Conservation (phyloP, 2,888 invertebrate species). For the Drosophila imparisetae region DNA sequence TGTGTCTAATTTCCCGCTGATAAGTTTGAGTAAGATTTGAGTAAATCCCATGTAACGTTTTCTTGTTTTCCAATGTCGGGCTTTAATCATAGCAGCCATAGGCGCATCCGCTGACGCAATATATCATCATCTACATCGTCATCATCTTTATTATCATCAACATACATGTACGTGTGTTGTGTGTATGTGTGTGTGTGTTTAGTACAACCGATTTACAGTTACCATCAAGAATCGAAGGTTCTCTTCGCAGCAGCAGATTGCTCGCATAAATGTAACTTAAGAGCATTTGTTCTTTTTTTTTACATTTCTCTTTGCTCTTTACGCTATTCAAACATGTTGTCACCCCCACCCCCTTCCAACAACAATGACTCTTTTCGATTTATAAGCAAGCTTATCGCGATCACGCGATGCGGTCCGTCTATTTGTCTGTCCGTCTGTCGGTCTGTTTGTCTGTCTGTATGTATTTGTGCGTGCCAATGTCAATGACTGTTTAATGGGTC, state of each 20-base stretch:
- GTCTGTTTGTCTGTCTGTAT: neutral
- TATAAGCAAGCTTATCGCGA: constrained; percentile 41
- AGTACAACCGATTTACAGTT: neutral
- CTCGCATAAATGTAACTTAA: constrained; percentile 10
- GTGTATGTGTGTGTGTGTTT: neutral
- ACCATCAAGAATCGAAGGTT: neutral
- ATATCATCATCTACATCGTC: constrained; percentile 1
- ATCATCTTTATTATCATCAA: neutral
- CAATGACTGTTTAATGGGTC: constrained; percentile 46
- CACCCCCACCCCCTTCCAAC: neutral
- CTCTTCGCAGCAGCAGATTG: neutral
- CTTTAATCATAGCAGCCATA: neutral
- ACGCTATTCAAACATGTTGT: constrained; percentile 21
- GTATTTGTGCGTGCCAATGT: constrained; percentile 38
- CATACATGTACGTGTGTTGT: neutral
- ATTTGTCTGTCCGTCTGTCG: neutral
- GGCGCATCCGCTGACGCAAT: constrained; percentile 23
- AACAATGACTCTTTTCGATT: neutral
- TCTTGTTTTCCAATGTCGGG: neutral
- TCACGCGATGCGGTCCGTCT: constrained; percentile 44
- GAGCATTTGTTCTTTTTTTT: constrained; percentile 7
- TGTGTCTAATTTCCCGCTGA: constrained; percentile 29
- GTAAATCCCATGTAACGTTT: constrained; percentile 8
- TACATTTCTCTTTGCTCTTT: constrained; percentile 20
- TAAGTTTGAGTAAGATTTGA: neutral